phyloP scores from a whole-genome alignment of 2,797 vertebrate genomes.

The Notamacropus eugenii region DNA sequence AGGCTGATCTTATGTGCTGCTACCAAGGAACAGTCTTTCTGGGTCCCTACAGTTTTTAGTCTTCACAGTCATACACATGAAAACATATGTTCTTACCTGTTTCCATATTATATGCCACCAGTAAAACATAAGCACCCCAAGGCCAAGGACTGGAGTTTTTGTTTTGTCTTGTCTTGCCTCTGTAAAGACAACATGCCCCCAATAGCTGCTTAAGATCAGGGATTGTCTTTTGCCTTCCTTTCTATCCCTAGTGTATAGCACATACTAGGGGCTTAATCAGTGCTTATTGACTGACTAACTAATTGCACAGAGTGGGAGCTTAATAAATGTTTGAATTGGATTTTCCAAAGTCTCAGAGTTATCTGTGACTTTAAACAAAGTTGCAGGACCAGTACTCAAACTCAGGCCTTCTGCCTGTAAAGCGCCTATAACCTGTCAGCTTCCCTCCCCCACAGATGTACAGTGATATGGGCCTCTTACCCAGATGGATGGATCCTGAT shows the following conservation, averaged over 20 bases:
- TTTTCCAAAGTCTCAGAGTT: neutral
- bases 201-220: neutral
- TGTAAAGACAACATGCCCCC: neutral
- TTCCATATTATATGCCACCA: neutral
- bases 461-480: conserved; percentile 15
- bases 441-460: neutral
- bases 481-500: conserved; percentile 49
- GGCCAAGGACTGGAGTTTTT: neutral
- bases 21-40: neutral
- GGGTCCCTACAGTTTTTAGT: neutral
- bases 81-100: neutral
- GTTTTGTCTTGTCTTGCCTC: neutral
- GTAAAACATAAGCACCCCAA: neutral
- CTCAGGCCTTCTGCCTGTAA: neutral
- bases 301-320: neutral
- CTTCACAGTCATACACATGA: neutral
- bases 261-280: neutral
- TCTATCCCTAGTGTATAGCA: neutral
- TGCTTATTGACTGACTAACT: conserved; percentile 7
- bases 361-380: neutral
- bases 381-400: neutral
- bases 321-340: neutral
- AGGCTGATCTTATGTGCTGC: neutral
- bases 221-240: neutral
- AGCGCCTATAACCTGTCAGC: neutral